Percentiles rank a stretch among this genome's conserved stretches.
These are phyloP conservation scores for Drepana falcataria DNA, from an alignment of 2,888 invertebrate species.

Conservation along the genomic window DNA sequence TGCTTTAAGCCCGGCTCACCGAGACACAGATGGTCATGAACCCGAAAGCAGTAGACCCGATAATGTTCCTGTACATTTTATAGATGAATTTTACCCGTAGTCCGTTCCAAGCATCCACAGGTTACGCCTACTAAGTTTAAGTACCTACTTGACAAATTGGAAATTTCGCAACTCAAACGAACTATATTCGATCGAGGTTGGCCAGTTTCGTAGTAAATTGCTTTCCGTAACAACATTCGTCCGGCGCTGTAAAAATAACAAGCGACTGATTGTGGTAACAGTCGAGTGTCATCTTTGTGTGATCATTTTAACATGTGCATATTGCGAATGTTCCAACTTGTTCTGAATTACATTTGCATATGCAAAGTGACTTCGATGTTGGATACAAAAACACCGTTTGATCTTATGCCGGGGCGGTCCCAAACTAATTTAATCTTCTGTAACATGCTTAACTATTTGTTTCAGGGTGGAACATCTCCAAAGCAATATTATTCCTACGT, in stretches of 20 bases:
- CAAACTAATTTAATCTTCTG: neutral
- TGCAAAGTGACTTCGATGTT: conserved; percentile 28
- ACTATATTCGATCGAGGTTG: neutral
- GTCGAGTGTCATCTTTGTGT: conserved; percentile 23
- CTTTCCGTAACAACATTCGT: neutral
- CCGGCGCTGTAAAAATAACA: conserved; percentile 9
- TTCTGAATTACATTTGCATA: conserved; percentile 29
- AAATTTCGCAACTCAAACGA: conserved; percentile 13
- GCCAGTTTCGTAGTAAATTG: neutral
- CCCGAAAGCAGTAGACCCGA: conserved; percentile 38
- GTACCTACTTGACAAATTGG: conserved; percentile 22
- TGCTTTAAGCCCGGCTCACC: conserved; percentile 48
- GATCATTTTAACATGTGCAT: conserved; percentile 29
- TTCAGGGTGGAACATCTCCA: neutral
- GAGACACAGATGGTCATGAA: conserved; percentile 49
- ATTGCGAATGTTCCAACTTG: conserved; percentile 33
- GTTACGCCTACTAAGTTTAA: conserved; percentile 23
- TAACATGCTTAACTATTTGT: neutral
- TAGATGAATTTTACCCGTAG: conserved; percentile 29
- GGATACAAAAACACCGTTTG: conserved; percentile 27
- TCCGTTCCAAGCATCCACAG: conserved; percentile 19
- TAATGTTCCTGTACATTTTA: conserved; percentile 43
- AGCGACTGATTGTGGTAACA: conserved; percentile 16
- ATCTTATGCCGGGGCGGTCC: conserved; percentile 11
- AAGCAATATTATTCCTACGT: neutral